Conservation (phyloP, 2,797 vertebrate genomes). For the Lindbergichthys nudifrons region DNA sequence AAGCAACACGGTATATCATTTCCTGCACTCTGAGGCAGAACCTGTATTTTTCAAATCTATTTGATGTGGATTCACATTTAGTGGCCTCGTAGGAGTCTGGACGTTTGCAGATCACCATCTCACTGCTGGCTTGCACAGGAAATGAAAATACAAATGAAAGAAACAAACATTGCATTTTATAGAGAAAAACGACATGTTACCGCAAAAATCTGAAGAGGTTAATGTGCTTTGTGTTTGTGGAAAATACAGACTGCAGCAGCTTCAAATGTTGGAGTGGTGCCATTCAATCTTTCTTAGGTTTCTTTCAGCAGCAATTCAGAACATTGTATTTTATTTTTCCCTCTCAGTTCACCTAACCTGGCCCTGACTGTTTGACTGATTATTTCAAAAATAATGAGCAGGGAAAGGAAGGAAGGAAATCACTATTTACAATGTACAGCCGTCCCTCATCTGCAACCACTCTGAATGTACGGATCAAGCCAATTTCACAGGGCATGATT, state of each 20-base stretch:
- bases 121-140: conserved; percentile 34
- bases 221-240: conserved; percentile 38
- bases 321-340: neutral
- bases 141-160: conserved; percentile 53
- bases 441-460: neutral
- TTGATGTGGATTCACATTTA: conserved; percentile 43
- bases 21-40: conserved; percentile 27
- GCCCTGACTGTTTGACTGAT: conserved; percentile 14
- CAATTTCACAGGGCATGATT: neutral
- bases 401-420: neutral
- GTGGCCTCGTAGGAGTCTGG: conserved; percentile 5
- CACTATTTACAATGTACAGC: neutral
- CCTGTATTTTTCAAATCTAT: conserved; percentile 27
- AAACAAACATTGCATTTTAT: conserved; percentile 6
- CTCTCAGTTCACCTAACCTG: neutral
- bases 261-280: conserved; percentile 17
- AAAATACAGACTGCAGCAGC: conserved; percentile 22
- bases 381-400: conserved; percentile 15
- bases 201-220: conserved; percentile 28
- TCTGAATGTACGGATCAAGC: neutral
- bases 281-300: conserved; percentile 24
- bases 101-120: conserved; percentile 44
- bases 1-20: conserved; percentile 34
- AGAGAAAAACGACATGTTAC: conserved; percentile 8
- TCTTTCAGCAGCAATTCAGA: conserved; percentile 21